These are phyloP conservation scores for Vidua chalybeata DNA, from an alignment of 2,113 vertebrate genomes.

Conservation along the genomic window DNA sequence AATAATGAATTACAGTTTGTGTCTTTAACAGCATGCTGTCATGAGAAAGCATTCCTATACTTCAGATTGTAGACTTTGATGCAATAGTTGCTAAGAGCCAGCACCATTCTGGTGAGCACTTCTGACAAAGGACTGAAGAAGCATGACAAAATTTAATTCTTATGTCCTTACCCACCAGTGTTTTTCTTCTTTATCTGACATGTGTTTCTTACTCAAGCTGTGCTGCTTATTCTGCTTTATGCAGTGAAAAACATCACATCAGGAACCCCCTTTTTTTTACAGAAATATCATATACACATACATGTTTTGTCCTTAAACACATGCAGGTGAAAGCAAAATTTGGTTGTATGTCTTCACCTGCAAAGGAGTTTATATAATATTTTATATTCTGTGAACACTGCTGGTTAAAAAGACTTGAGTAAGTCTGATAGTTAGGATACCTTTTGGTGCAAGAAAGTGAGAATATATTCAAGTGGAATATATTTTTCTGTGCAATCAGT, in stretches of 20 bases:
- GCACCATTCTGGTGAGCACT: neutral
- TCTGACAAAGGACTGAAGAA: neutral
- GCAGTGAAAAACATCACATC: neutral
- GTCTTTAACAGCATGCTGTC: neutral
- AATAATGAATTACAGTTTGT: neutral
- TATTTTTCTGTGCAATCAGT: neutral
- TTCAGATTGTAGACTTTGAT: neutral
- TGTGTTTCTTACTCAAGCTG: neutral
- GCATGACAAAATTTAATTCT: neutral
- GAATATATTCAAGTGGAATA: neutral
- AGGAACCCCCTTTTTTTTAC: neutral
- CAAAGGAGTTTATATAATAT: neutral
- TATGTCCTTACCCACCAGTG: neutral
- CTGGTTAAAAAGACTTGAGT: neutral
- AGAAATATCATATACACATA: neutral
- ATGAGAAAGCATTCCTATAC: neutral
- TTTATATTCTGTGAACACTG: neutral
- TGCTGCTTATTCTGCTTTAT: neutral
- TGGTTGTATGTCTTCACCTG: neutral
- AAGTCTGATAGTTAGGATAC: neutral
- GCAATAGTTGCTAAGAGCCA: neutral
- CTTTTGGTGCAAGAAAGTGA: neutral
- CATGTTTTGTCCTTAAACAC: neutral
- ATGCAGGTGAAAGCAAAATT: neutral
- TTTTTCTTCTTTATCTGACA: neutral